Percentiles rank a stretch among this genome's conserved stretches.
phyloP scores from a whole-genome alignment of 2,888 invertebrate species.

The Diarsia brunnea region DNA sequence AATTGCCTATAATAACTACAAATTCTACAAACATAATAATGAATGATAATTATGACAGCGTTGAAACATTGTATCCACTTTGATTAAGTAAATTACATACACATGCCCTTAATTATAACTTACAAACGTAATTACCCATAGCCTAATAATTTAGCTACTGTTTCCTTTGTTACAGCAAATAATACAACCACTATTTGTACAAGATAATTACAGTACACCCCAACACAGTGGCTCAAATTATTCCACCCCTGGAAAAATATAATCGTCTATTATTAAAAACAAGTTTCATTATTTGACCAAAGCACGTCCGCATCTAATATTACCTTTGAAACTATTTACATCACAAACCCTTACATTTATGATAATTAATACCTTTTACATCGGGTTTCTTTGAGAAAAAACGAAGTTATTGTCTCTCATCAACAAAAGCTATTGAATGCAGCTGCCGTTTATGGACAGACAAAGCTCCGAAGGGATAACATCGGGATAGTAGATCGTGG shows the following conservation, averaged over 20 bases:
- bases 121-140: conserved; percentile 54
- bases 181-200: conserved; percentile 48
- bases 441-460: conserved; percentile 86
- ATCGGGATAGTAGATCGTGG: conserved; percentile 83
- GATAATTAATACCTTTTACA: conserved; percentile 82
- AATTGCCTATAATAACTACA: conserved; percentile 35
- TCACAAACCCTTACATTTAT: conserved; percentile 76
- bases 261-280: conserved; percentile 60
- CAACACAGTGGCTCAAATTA: conserved; percentile 58
- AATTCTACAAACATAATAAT: conserved; percentile 32
- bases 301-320: conserved; percentile 65
- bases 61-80: conserved; percentile 58
- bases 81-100: conserved; percentile 55
- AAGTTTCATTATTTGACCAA: conserved; percentile 64
- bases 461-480: conserved; percentile 87
- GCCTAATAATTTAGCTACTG: conserved; percentile 52
- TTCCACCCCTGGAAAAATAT: conserved; percentile 54
- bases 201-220: conserved; percentile 55
- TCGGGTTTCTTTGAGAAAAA: conserved; percentile 71
- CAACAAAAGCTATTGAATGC: conserved; percentile 83
- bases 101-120: conserved; percentile 50
- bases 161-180: conserved; percentile 54
- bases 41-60: conserved; percentile 48
- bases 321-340: conserved; percentile 67
- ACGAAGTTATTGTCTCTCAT: conserved; percentile 78